phyloP scores from a whole-genome alignment of 2,888 invertebrate genomes.

The Eurois occulta region DNA sequence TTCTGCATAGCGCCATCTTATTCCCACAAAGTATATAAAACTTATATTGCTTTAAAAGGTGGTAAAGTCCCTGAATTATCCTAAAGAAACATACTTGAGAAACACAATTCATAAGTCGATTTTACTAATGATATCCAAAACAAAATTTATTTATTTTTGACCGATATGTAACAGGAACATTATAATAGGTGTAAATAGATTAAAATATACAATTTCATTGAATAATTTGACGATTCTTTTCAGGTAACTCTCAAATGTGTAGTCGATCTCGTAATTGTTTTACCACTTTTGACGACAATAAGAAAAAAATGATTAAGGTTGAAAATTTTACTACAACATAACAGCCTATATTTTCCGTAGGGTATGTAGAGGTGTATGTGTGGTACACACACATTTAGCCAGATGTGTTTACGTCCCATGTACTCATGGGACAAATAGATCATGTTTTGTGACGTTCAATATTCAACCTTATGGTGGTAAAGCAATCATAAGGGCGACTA shows the following conservation, averaged over 20 bases:
- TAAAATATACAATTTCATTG: background rate
- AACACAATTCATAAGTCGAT: constrained; percentile 10
- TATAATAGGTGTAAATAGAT: background rate
- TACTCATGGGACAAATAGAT: background rate
- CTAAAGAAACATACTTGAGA: constrained; percentile 3
- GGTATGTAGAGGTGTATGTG: background rate
- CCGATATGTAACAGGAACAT: constrained; percentile 18
- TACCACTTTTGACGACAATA: background rate
- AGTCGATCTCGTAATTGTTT: background rate
- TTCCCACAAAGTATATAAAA: background rate
- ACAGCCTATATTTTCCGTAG: background rate
- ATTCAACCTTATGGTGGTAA: background rate
- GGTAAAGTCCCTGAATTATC: background rate
- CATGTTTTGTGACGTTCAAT: background rate
- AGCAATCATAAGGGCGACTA: background rate
- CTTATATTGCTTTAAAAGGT: background rate
- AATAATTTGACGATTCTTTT: background rate
- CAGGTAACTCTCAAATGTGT: background rate
- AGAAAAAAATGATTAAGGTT: background rate
- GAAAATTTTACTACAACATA: background rate
- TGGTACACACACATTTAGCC: background rate
- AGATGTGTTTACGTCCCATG: background rate
- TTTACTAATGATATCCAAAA: constrained; percentile 1
- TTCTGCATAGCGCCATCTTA: background rate
- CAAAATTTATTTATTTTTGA: background rate